These are phyloP conservation scores for Chrysoperla carnea DNA, from an alignment of 1,140 invertebrate genomes.

Conservation along the genomic window DNA sequence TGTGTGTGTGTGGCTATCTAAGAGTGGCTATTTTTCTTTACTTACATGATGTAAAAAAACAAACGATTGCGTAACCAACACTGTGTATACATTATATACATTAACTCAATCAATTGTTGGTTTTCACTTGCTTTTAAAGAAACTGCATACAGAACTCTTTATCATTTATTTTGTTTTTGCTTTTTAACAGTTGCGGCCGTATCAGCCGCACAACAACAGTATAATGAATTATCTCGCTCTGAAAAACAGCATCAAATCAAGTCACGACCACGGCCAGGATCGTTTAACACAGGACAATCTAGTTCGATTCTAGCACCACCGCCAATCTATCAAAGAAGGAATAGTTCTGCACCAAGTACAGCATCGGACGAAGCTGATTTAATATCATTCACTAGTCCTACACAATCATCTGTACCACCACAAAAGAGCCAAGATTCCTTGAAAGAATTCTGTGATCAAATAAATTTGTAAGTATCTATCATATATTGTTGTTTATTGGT, in stretches of 20 bases:
- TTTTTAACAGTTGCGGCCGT: too few relatives aligned
- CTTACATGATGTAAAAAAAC: too few relatives aligned
- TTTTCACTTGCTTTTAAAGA: too few relatives aligned
- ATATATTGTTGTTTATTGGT: too few relatives aligned
- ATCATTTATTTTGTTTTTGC: too few relatives aligned
- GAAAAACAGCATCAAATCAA: slow-evolving; percentile 12
- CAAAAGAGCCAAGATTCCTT: slow-evolving; percentile 21
- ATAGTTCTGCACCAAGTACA: slow-evolving; percentile 30
- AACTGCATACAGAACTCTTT: too few relatives aligned
- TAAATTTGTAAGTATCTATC: slow-evolving; percentile 23
- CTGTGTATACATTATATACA: too few relatives aligned
- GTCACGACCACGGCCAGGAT: slow-evolving; percentile 31
- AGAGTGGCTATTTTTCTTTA: too few relatives aligned
- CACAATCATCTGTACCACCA: slow-evolving; percentile 15
- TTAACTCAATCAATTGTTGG: too few relatives aligned
- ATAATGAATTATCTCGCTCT: not conserved
- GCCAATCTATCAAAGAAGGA: slow-evolving; percentile 27
- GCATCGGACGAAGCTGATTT: slow-evolving; percentile 36
- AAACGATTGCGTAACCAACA: too few relatives aligned
- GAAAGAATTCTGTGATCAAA: slow-evolving; percentile 33
- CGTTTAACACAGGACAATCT: slow-evolving; percentile 23
- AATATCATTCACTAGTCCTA: slow-evolving; percentile 54
- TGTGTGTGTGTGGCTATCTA: too few relatives aligned
- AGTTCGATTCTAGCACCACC: slow-evolving; percentile 31
- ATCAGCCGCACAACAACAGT: not conserved